Conservation (phyloP, 1,140 invertebrate genomes). For the Tetramorium alpestre region DNA sequence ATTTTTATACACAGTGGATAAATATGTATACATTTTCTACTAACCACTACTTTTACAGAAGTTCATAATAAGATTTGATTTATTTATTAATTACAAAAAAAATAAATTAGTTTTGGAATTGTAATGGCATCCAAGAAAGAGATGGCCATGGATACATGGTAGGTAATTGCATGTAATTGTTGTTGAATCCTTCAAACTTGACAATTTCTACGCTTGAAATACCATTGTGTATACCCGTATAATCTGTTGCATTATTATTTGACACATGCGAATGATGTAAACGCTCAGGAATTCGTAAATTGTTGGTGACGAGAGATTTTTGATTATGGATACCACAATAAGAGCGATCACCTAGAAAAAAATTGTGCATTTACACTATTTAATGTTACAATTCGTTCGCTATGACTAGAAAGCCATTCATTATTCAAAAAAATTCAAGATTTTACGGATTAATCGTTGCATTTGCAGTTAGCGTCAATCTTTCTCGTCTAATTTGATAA, state of each 20-base stretch:
- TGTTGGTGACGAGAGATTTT: constrained; percentile 91
- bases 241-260: constrained; percentile 1
- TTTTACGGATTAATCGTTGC: neutral
- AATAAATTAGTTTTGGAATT: constrained; percentile 59
- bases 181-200: constrained; percentile 26
- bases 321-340: constrained; percentile 91
- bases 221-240: neutral
- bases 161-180: constrained; percentile 54
- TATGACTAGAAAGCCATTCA: neutral
- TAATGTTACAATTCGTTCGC: constrained; percentile 18
- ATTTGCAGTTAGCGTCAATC: neutral
- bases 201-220: neutral
- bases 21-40: neutral
- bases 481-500: neutral
- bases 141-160: constrained; percentile 45
- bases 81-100: neutral
- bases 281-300: constrained; percentile 91
- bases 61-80: neutral
- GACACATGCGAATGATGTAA: constrained; percentile 86
- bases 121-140: constrained; percentile 58
- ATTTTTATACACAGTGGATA: neutral
- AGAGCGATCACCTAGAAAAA: constrained; percentile 90
- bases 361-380: neutral
- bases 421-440: neutral
- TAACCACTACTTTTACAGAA: neutral